Conservation (phyloP, 1,140 invertebrate species). For the Drosophila punjabiensis region DNA sequence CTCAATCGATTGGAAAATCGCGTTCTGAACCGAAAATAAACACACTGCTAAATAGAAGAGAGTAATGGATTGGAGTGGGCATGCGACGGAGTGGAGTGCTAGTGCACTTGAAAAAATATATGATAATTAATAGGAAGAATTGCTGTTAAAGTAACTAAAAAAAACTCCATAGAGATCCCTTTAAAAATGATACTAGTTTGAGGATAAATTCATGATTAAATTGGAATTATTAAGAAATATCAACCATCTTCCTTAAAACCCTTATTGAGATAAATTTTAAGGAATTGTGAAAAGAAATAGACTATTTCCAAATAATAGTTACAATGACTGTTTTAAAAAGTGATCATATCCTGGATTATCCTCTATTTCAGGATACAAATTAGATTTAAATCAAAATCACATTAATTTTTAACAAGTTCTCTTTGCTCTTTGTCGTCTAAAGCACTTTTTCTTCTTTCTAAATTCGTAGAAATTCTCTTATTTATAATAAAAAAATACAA, state of each 20-base stretch:
- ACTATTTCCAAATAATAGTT: not conserved
- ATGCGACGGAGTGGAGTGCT: not conserved
- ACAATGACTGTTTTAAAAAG: not conserved
- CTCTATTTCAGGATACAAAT: not conserved
- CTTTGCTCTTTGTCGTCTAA: not conserved
- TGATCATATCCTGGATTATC: not conserved
- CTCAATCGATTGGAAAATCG: constrained; percentile 83
- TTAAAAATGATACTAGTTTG: not conserved
- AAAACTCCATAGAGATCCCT: not conserved
- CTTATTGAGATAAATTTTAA: not conserved
- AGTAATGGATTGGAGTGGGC: constrained; percentile 50
- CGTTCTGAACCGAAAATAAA: constrained; percentile 83
- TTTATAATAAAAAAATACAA: not conserved
- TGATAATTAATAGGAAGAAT: not conserved
- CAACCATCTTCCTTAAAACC: not conserved
- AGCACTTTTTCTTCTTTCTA: no score
- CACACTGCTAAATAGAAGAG: constrained; percentile 80
- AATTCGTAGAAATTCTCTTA: not conserved
- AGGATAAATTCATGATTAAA: no score
- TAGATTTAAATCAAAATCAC: not conserved
- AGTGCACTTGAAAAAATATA: constrained; percentile 4
- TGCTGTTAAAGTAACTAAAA: no score
- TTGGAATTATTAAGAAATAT: no score
- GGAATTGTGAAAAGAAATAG: not conserved
- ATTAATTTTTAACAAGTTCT: not conserved